Conservation (phyloP, 2,113 vertebrate genomes). For the Genyomyrus donnyi region DNA sequence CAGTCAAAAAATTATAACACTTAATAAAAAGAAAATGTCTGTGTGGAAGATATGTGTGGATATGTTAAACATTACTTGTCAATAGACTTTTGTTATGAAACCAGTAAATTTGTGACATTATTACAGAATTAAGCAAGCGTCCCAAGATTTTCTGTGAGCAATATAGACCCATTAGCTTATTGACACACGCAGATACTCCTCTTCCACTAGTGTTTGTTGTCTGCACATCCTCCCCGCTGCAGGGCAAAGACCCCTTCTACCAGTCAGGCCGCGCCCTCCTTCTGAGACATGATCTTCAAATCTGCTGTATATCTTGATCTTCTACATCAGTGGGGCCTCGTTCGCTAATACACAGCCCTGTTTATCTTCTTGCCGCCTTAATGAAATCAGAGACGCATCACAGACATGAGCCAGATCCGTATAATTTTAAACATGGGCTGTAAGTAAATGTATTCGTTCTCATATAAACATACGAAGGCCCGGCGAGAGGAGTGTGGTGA, state of each 20-base stretch:
- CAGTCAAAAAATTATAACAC: neutral
- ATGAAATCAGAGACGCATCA: neutral
- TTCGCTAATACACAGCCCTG: neutral
- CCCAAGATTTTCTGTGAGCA: neutral
- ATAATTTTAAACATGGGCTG: neutral
- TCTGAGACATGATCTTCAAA: neutral
- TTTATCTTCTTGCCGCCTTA: neutral
- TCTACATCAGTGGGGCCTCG: neutral
- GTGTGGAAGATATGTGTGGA: neutral
- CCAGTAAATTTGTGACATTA: neutral
- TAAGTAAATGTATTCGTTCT: neutral
- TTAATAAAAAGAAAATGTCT: neutral
- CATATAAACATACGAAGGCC: neutral
- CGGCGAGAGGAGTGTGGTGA: neutral
- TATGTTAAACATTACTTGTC: neutral
- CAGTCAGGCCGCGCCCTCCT: neutral
- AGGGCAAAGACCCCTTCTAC: neutral
- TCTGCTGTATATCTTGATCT: neutral
- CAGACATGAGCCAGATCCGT: neutral
- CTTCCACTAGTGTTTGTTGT: neutral
- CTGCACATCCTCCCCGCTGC: neutral
- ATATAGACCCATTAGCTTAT: neutral
- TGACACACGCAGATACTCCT: neutral
- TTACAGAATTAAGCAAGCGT: neutral
- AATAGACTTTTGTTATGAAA: neutral